Conservation (phyloP, 2,888 invertebrate species). For the Megalurothrips usitatus region DNA sequence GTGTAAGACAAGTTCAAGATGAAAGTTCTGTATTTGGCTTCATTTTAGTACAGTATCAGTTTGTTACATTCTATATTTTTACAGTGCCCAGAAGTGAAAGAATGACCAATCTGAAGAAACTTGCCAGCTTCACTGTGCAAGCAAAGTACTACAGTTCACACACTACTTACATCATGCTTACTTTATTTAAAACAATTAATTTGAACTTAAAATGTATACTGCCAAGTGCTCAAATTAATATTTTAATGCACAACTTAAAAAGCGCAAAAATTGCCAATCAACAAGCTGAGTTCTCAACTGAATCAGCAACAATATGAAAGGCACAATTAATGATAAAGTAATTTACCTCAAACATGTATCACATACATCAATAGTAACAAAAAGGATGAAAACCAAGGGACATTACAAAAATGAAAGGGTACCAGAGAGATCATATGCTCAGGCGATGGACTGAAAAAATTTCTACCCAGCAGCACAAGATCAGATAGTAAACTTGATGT, state of each 20-base stretch:
- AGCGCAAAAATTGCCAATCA: not conserved
- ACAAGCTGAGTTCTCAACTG: not conserved
- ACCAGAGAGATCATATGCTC: not conserved
- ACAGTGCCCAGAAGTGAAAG: slow-evolving; percentile 7
- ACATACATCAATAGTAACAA: not conserved
- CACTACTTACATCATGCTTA: not conserved
- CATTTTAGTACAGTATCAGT: slow-evolving; percentile 22
- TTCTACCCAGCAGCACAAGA: not conserved
- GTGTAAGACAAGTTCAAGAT: not conserved
- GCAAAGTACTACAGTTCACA: slow-evolving; percentile 4
- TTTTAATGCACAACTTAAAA: not conserved
- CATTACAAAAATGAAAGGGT: not conserved
- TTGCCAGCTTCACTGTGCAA: not conserved
- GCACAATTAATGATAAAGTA: slow-evolving; percentile 9
- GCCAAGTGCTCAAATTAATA: not conserved
- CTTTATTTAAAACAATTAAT: not conserved
- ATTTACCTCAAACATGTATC: slow-evolving; percentile 3
- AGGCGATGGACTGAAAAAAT: no score
- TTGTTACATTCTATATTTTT: not conserved
- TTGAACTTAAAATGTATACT: not conserved
- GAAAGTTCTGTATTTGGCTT: slow-evolving; percentile 3
- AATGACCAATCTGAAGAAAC: not conserved
- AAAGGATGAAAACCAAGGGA: not conserved
- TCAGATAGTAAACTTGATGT: not conserved
- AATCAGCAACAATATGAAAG: not conserved